Conservation (phyloP, 2,797 vertebrate genomes). For the Lindbergichthys nudifrons region DNA sequence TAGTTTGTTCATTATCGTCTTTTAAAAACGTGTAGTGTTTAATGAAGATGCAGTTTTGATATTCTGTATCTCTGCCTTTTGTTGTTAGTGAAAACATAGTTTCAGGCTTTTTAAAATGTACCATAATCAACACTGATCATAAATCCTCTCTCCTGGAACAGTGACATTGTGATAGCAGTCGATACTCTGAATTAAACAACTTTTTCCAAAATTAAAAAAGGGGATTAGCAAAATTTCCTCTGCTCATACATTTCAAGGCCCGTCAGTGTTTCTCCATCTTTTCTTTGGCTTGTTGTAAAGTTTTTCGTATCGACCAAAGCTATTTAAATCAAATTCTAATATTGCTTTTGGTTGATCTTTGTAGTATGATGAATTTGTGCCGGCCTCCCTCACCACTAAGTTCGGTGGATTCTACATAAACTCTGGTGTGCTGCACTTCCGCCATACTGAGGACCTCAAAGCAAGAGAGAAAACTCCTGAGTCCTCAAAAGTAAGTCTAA, state of each 20-base stretch:
- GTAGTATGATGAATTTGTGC: constrained; percentile 95
- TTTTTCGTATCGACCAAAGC: neutral
- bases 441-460: constrained; percentile 84
- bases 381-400: constrained; percentile 92
- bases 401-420: constrained; percentile 97
- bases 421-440: constrained; percentile 91
- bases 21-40: neutral
- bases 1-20: too few species aligned
- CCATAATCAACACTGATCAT: neutral
- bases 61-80: neutral
- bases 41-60: neutral
- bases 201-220: neutral
- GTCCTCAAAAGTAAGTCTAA: constrained; percentile 84
- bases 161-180: too few species aligned
- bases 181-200: neutral
- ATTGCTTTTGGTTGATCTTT: neutral
- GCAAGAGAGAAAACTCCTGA: constrained; percentile 83
- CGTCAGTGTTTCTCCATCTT: neutral
- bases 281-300: neutral
- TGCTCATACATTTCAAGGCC: neutral
- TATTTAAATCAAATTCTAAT: neutral
- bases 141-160: neutral
- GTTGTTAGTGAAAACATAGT: neutral
- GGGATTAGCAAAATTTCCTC: too few species aligned
- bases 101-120: neutral